Base-by-base conservation (phyloP, 2,113 vertebrate species). In the Trachemys scripta region DNA sequence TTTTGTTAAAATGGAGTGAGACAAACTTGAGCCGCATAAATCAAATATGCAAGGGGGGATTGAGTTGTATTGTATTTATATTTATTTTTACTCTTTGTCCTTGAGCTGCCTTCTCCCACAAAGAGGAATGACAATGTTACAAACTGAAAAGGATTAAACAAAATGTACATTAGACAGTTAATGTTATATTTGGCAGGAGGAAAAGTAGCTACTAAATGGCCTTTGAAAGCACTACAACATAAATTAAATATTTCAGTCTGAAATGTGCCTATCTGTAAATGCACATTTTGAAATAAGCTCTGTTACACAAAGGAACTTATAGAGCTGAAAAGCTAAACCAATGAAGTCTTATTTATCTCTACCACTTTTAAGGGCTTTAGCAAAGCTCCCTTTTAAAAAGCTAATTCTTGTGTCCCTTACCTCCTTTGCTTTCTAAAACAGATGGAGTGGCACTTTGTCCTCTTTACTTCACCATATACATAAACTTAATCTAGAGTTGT, bases 401-500 rank as follows among this genome's bases (percentile, higher is more conserved):
- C 79, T 27, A 90, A 80, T 90, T 72, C 65, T 80, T 82, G 19
- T 96, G 91, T 96, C 94, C 89, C 59, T 97, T 97, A 96, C 95
- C 87, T 95, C 24, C 89, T 11, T 17, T 16, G 1, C 14, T 89
- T 78, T 79, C 57, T 49, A n/a, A 82, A 79, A 83, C 88, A 96
- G 95, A 87, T 94, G 90, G 90, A 54, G 91, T 16, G 59, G 82
- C 90, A 82, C n/a, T 89, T 83, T 92, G 35, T 69, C 90, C 90
- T 80, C 90, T 89, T 93, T 6, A 22, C 59, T 92, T 57, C 31
- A 53, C 79, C n/a, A 29, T 3, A 47, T 57, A 54, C 95, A 88
- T 85, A 56, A 88, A 53, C 65, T 84, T 82, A 85, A 76, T 14
- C 79, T 6, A 25, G 82, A 85, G 80, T 62, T 9, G 69, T 84